Evolutionary conservation across 2,797 vertebrate species (phyloP), one percentile per base, ranked within the genome.

Genomic region (Alosa sapidissima): DNA sequence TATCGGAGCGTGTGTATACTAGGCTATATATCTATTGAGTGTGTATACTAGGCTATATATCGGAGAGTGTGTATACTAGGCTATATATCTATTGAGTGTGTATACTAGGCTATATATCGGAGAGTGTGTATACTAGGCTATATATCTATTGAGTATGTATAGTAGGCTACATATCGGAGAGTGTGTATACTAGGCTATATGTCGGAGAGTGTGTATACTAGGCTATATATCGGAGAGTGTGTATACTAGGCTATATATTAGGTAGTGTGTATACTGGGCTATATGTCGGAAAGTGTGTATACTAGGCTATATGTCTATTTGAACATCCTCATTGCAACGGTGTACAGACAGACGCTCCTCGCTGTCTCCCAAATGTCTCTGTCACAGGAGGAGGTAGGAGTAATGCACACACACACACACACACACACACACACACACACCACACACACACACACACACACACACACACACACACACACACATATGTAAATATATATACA

Each of bases 261-360:
- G n/a, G n/a, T n/a, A n/a, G n/a, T 41, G 41, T 41, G 41, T 41
- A 3, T 3, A 1, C 1, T 41, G 51, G 49, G 10, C 49, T 51
- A 58, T 58, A 21, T 2, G 10, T 55, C 54, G n/a, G n/a, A n/a
- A n/a, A n/a, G n/a, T 41, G 41, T 41, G 41, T 41, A 3, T 3
- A 1, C 1, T 41, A 51, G 49, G 11, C 49, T 51, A 58, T 58
- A 21, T 2, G 16, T 55, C 54, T 55, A 13, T 55, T 51, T 51
- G 49, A 51, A 51, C 49, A 51, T 85, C 54, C 84, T 72, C 54
- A 86, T 86, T 75, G 41, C 41, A 41, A 41, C 41, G 41, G 41
- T 41, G 41, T 4, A 41, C 41, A 41, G 41, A 41, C 41, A 41
- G 2, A 41, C 41, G 41, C 41, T 41, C 41, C 41, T 41, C 41